phyloP scores from a whole-genome alignment of 2,113 vertebrate species.

The Paraplagusia blochii region DNA sequence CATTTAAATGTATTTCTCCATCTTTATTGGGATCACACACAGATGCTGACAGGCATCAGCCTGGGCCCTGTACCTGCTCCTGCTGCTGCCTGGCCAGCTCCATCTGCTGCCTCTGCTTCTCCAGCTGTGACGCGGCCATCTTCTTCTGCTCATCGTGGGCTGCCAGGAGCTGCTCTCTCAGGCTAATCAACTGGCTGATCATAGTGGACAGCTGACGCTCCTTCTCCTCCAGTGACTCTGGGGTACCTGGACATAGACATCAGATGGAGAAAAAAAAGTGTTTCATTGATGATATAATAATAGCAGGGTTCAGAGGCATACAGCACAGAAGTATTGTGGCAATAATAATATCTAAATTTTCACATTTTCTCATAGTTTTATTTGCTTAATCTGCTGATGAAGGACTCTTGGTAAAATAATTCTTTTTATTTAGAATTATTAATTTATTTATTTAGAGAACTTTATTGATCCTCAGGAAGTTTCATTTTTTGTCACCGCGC shows the following conservation, averaged over 20 bases:
- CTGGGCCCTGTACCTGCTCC: slow-evolving; percentile 83
- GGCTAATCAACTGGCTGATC: slow-evolving; percentile 93
- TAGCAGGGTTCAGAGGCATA: no score
- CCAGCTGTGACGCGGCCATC: slow-evolving; percentile 93
- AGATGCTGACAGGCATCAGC: neutral
- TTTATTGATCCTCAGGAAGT: no score
- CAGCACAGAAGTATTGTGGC: no score
- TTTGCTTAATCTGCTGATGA: no score
- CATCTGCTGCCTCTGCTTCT: slow-evolving; percentile 96
- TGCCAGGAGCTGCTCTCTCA: slow-evolving; percentile 92
- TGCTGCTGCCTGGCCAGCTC: slow-evolving; percentile 94
- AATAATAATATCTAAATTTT: no score
- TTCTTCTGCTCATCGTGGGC: slow-evolving; percentile 95
- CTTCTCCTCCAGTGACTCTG: slow-evolving; percentile 92
- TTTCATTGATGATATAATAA: no score
- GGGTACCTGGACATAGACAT: slow-evolving; percentile 77
- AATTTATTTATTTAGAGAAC: no score
- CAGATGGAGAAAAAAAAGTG: neutral
- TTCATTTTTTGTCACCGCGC: no score
- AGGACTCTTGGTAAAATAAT: no score
- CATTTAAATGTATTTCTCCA: neutral
- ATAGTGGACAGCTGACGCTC: slow-evolving; percentile 92
- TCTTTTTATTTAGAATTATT: no score
- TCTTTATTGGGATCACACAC: neutral
- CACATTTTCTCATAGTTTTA: no score